A percentile compares a stretch with the other conserved stretches of the same genome.
Evolutionary conservation across 1,140 invertebrate genomes (phyloP).

Genomic region (Formica exsecta): DNA sequence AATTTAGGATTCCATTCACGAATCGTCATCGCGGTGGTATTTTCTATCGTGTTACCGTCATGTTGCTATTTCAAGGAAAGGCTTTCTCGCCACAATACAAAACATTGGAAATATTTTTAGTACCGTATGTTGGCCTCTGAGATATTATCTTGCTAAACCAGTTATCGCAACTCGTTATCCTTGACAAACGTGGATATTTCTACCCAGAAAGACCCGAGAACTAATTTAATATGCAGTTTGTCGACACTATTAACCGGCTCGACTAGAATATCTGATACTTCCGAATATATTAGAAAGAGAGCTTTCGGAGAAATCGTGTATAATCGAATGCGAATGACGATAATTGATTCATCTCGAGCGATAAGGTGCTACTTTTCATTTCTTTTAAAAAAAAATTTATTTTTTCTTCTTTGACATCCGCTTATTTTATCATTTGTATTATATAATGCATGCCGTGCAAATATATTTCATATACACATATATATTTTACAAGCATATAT

Average conservation of each 20-base stretch:
- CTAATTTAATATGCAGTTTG: constrained; percentile 40
- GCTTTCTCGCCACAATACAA: constrained; percentile 28
- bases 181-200: constrained; percentile 59
- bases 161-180: constrained; percentile 50
- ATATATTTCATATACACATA: neutral
- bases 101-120: constrained; percentile 57
- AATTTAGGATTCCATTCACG: neutral
- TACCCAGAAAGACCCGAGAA: constrained; percentile 22
- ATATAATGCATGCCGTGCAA: neutral
- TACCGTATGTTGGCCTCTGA: neutral
- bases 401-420: neutral
- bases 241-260: constrained; percentile 35
- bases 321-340: neutral
- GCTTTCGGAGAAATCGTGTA: constrained; percentile 4
- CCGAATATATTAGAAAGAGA: constrained; percentile 33
- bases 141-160: constrained; percentile 56
- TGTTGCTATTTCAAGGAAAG: constrained; percentile 8
- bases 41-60: neutral
- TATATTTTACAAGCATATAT: neutral
- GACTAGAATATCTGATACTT: constrained; percentile 25
- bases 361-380: neutral
- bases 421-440: neutral
- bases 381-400: neutral
- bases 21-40: constrained; percentile 11
- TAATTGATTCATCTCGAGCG: constrained; percentile 26